phyloP scores from a whole-genome alignment of 2,888 invertebrate species.

The Scaptomyza caliginosa region DNA sequence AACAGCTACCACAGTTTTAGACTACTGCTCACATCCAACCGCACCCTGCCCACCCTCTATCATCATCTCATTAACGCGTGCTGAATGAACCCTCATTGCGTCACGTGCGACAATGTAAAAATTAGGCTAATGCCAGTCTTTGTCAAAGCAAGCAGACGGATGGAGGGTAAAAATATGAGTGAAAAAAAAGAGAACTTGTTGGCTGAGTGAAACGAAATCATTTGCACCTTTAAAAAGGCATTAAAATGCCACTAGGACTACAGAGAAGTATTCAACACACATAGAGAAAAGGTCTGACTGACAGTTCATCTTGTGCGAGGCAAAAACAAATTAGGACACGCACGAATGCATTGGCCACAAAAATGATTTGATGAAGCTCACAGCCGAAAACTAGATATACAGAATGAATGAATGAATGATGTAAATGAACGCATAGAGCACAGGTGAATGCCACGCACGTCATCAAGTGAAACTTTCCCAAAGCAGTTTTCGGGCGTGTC shows the following conservation, averaged over 20 bases:
- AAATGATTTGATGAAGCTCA: constrained; percentile 60
- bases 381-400: not conserved
- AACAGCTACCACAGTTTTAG: not conserved
- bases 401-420: not conserved
- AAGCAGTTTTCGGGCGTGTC: constrained; percentile 18
- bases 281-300: constrained; percentile 5
- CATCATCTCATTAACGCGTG: too few relatives aligned
- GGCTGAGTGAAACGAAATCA: constrained; percentile 41
- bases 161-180: not conserved
- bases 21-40: not conserved
- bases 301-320: constrained; percentile 17
- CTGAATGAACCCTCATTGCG: not conserved
- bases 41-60: not conserved
- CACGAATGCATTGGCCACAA: constrained; percentile 70
- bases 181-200: constrained; percentile 16
- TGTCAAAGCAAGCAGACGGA: constrained; percentile 12
- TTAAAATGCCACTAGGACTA: constrained; percentile 51
- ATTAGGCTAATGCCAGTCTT: constrained; percentile 48
- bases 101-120: constrained; percentile 50
- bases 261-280: constrained; percentile 49
- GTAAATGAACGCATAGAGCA: not conserved
- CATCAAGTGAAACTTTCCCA: constrained; percentile 32
- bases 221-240: constrained; percentile 72
- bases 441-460: constrained; percentile 41
- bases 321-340: constrained; percentile 71